phyloP scores from a whole-genome alignment of 2,113 vertebrate species.

The Athene cunicularia region DNA sequence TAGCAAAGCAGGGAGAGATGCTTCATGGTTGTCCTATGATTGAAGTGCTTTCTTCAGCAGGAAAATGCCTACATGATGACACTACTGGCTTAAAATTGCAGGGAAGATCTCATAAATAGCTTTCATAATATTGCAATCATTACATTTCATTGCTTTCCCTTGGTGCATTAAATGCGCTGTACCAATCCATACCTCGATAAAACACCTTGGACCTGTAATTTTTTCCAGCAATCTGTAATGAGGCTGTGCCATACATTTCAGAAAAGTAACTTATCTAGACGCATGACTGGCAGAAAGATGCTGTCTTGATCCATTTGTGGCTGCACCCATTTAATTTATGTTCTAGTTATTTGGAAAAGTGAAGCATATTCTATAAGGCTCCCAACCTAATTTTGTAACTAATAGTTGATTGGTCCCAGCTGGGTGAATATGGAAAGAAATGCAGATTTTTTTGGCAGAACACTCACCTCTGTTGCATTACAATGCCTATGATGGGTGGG shows the following conservation, averaged over 20 bases:
- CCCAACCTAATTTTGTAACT: background rate
- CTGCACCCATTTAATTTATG: background rate
- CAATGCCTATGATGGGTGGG: background rate
- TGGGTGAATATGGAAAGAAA: background rate
- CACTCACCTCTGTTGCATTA: background rate
- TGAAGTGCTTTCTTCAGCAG: background rate
- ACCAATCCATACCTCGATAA: background rate
- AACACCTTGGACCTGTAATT: background rate
- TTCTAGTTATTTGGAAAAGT: background rate
- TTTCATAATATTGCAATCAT: background rate
- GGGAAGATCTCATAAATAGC: background rate
- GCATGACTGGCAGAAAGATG: background rate
- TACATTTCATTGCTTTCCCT: background rate
- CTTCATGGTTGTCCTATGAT: background rate
- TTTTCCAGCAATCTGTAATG: background rate
- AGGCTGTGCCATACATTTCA: background rate
- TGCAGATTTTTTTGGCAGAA: background rate
- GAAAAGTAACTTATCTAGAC: background rate
- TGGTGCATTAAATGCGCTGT: background rate
- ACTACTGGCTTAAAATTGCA: background rate
- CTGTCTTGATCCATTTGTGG: background rate
- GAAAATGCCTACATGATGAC: rapidly evolving
- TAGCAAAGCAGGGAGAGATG: background rate
- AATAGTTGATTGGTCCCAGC: background rate
- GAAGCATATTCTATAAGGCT: background rate